Base-by-base conservation (phyloP, 2,888 invertebrate genomes). In the Hydroisotoma schaefferi region DNA sequence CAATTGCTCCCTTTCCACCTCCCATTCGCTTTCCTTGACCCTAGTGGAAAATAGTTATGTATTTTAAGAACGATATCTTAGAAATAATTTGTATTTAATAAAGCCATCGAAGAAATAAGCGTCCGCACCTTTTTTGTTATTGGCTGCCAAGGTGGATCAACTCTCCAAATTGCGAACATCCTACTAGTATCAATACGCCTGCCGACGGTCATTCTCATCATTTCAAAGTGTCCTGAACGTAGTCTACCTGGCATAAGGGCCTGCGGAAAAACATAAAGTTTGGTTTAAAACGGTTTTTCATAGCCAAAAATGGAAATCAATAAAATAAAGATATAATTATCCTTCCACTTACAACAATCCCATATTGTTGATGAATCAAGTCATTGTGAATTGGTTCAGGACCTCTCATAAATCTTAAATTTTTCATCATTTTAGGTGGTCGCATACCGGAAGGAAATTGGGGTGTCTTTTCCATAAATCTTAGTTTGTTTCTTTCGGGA, bases 131-230 rank as follows among this genome's bases (percentile, higher is more conserved):
- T 90, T 77, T 87, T 91, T 0, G 92, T 90, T 10, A 94, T 79
- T 0, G 98, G 90, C 74, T 97, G 94, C 98, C 98, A 99, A 0
- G 97, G 95, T 0, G 92, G 81, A 73, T 94, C 93, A 0, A 99
- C 80, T 73, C 99, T 81, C 95, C 97, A 99, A 28, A 92, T 80
- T 0, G 94, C 93, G 81, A 97, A 99, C 87, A 90, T 91, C 73
- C 85, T 83, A 66, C 82, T 84, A 22, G 82, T 78, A 73, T 94
- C 87, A 74, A 98, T 82, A 74, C 87, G 87, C 51, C 88, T 82
- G 57, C 88, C 87, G 27, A 97, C 77, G 1, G 81, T 80, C 37
- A 87, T 77, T 75, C 98, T 86, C 26, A 92, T 82, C 87, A 92
- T 87, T 80, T 98, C 95, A 76, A 90, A 86, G 77, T 97, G 94